phyloP scores from a whole-genome alignment of 2,888 invertebrate species.

The Erebia ligea region DNA sequence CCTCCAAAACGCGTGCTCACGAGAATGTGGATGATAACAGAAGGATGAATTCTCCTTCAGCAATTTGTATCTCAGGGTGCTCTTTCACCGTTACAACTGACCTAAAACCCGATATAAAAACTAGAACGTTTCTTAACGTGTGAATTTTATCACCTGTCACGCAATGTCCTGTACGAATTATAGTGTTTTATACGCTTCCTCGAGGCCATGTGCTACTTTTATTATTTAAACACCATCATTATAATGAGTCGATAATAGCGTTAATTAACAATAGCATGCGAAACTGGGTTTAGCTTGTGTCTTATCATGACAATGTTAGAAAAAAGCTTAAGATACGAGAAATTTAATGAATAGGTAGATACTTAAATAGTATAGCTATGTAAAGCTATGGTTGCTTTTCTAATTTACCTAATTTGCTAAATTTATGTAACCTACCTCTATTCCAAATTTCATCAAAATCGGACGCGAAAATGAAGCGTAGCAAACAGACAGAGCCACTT shows the following conservation, averaged over 20 bases:
- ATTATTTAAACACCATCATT: constrained; percentile 19
- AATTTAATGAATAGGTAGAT: constrained; percentile 1
- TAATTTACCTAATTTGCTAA: too few species aligned
- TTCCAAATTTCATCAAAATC: too few species aligned
- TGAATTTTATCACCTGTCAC: constrained; percentile 25
- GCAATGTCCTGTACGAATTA: constrained; percentile 22
- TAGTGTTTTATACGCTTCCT: constrained; percentile 11
- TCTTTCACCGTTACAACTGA: constrained; percentile 15
- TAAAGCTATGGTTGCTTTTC: too few species aligned
- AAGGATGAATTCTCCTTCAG: neutral
- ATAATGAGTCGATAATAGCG: constrained; percentile 18
- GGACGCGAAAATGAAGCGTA: too few species aligned
- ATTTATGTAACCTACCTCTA: too few species aligned
- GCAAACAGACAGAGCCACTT: too few species aligned
- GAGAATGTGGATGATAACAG: neutral
- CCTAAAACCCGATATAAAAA: constrained; percentile 22
- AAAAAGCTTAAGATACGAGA: neutral
- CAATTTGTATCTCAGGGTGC: neutral
- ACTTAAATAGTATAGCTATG: neutral
- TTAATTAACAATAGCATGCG: constrained; percentile 1
- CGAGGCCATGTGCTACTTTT: constrained; percentile 24
- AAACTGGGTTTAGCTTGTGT: neutral
- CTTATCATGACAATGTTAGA: neutral
- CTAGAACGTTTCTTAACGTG: constrained; percentile 13
- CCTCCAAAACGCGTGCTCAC: neutral